Conservation (phyloP, 2,113 vertebrate species). For the Arvicanthis niloticus region DNA sequence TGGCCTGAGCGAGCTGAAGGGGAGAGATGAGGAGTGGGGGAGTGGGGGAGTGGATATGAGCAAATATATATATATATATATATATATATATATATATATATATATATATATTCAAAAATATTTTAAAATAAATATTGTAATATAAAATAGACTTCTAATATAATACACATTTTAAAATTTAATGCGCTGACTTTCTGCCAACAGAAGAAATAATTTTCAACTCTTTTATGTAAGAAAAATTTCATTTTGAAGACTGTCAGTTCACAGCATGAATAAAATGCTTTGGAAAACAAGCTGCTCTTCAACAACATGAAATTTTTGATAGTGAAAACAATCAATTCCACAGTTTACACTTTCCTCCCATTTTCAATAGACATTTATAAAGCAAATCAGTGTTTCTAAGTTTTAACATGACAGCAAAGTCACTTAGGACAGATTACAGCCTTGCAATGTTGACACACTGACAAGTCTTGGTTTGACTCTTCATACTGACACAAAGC, state of each 20-base stretch:
- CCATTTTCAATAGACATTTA: conserved; percentile 37
- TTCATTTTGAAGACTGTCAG: conserved; percentile 19
- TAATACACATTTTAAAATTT: conserved; percentile 38
- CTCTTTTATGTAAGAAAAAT: conserved; percentile 37
- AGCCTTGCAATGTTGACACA: neutral
- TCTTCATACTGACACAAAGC: neutral
- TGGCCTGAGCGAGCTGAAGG: neutral
- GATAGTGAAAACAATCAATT: conserved; percentile 29
- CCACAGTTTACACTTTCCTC: neutral
- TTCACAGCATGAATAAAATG: conserved; percentile 49
- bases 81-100: neutral
- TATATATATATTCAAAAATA: too few relatives aligned
- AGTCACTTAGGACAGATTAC: neutral
- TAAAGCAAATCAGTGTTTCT: conserved; percentile 25
- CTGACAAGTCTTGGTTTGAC: neutral
- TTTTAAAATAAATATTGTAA: neutral
- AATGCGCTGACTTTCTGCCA: conserved; percentile 40
- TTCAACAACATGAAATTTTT: conserved; percentile 35
- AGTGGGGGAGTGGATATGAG: neutral
- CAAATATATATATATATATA: neutral
- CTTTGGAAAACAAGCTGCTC: conserved; percentile 8
- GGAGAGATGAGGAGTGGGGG: neutral
- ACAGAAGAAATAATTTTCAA: conserved; percentile 42
- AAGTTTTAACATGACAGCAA: conserved; percentile 16
- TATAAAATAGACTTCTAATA: neutral